Conservation (phyloP, 2,113 vertebrate species). For the Scortum barcoo region DNA sequence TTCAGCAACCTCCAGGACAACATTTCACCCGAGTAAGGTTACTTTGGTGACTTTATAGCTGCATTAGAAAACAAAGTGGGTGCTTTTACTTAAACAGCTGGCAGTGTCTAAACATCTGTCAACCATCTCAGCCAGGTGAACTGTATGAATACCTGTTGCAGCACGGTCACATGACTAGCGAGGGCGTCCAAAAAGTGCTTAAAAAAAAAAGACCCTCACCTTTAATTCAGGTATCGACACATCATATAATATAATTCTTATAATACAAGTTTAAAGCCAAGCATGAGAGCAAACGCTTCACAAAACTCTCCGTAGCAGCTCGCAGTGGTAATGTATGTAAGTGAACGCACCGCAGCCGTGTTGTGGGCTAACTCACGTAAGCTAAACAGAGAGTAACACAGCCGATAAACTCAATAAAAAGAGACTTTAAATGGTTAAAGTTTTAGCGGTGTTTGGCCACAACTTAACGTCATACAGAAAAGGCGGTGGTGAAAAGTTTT, state of each 20-base stretch:
- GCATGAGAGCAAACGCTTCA: not conserved
- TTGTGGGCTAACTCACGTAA: conserved; percentile 46
- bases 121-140: too few species aligned
- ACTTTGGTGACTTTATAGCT: not conserved
- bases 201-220: not conserved
- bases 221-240: not conserved
- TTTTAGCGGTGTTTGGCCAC: fast-evolving
- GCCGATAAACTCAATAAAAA: not conserved
- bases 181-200: conserved; percentile 22
- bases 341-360: conserved; percentile 5
- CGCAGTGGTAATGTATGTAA: too few species aligned
- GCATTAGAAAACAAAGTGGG: not conserved
- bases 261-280: not conserved
- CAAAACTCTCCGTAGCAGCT: not conserved
- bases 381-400: not conserved
- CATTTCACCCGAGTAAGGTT: not conserved
- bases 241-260: not conserved
- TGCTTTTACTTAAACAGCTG: too few species aligned
- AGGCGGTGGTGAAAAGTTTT: conserved; percentile 33
- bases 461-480: not conserved
- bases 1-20: not conserved
- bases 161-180: conserved; percentile 51
- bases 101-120: not conserved
- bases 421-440: not conserved
- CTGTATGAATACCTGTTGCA: conserved; percentile 78